phyloP scores from a whole-genome alignment of 2,888 invertebrate genomes.

The Synanthedon myopaeformis region DNA sequence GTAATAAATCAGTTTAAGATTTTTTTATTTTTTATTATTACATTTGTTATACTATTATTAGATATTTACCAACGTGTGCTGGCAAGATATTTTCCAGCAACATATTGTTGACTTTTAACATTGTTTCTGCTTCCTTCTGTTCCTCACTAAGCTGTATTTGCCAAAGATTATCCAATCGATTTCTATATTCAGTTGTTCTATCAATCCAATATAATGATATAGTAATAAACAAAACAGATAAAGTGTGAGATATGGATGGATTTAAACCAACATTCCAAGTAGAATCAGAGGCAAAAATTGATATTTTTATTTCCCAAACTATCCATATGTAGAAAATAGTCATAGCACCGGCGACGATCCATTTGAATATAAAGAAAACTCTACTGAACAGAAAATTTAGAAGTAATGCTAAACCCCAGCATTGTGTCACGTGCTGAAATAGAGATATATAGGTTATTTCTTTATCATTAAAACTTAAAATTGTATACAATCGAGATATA shows the following conservation, averaged over 20 bases:
- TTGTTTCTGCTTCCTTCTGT: slow-evolving; percentile 87
- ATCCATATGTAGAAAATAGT: slow-evolving; percentile 76
- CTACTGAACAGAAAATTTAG: slow-evolving; percentile 87
- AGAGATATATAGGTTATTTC: slow-evolving; percentile 7
- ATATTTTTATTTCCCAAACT: slow-evolving; percentile 73
- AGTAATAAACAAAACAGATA: slow-evolving; percentile 79
- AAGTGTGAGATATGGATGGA: slow-evolving; percentile 77
- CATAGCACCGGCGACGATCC: slow-evolving; percentile 75
- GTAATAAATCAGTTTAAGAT: not conserved
- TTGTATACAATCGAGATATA: not conserved
- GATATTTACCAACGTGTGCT: slow-evolving; percentile 83
- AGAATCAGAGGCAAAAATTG: slow-evolving; percentile 69
- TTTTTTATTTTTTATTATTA: too few species aligned
- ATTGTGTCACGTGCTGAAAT: slow-evolving; percentile 82
- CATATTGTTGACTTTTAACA: slow-evolving; percentile 88
- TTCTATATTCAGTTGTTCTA: slow-evolving; percentile 90
- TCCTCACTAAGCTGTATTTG: slow-evolving; percentile 79
- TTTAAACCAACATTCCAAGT: slow-evolving; percentile 78
- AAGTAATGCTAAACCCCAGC: slow-evolving; percentile 73
- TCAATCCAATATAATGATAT: slow-evolving; percentile 86
- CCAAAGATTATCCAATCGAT: slow-evolving; percentile 85
- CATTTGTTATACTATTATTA: too few species aligned
- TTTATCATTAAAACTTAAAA: slow-evolving; percentile 2
- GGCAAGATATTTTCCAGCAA: slow-evolving; percentile 93
- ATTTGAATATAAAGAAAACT: slow-evolving; percentile 86